phyloP scores from a whole-genome alignment of 2,888 invertebrate species.

The Drosophila dives region DNA sequence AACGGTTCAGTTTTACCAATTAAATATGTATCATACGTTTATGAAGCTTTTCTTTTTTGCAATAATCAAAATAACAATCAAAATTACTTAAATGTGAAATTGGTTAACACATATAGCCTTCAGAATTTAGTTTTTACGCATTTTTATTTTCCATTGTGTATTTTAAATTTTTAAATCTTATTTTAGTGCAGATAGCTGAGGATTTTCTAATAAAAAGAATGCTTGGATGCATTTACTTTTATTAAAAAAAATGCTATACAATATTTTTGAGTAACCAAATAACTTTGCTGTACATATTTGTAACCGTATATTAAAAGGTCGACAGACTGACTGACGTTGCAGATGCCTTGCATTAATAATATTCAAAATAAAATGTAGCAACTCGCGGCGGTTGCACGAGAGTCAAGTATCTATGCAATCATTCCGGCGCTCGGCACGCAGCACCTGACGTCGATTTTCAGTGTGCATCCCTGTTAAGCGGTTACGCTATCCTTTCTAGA shows the following conservation, averaged over 20 bases:
- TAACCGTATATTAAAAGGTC: slow-evolving; percentile 5
- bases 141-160: no score
- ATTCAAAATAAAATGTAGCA: slow-evolving; percentile 40
- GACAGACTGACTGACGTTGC: slow-evolving; percentile 15
- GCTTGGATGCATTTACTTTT: not conserved
- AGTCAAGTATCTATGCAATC: slow-evolving; percentile 21
- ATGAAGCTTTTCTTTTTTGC: not conserved
- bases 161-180: not conserved
- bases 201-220: not conserved
- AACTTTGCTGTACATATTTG: slow-evolving; percentile 17
- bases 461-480: slow-evolving; percentile 10
- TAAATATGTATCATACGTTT: no score
- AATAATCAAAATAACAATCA: not conserved
- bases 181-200: no score
- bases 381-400: slow-evolving; percentile 20
- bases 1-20: not conserved
- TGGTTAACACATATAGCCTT: not conserved
- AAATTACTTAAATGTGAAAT: not conserved
- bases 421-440: slow-evolving; percentile 39
- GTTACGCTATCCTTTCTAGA: slow-evolving; percentile 46
- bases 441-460: slow-evolving; percentile 41
- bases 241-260: not conserved
- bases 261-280: not conserved
- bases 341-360: slow-evolving; percentile 15
- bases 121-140: not conserved